Base-by-base conservation (phyloP, 2,888 invertebrate species). In the Euplagia quadripunctaria region DNA sequence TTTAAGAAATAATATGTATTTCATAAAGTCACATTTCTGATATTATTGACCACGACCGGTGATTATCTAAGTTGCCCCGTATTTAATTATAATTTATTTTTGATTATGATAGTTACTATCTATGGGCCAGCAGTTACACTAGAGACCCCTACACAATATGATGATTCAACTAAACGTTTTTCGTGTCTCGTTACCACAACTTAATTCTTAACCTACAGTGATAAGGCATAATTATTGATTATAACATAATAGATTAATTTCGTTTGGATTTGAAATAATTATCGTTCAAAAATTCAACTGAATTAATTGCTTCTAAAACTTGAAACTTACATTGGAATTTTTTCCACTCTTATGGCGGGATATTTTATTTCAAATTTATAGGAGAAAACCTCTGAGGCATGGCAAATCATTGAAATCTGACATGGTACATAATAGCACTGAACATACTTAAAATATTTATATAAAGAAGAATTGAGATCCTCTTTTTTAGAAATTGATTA, bases 171-270 rank as follows among this genome's bases (percentile, higher is more conserved):
- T 78, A 80, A 70, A 77, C 71, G 74, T 78, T 79, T 80, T 82
- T 77, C 82, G 76, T 76, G 78, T 75, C 76, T 76, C 82, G 74
- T 77, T 76, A 78, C 75, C 83, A 82, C 81, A 85, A 87, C 82
- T 83, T 87, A 86, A 83, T 20, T 51, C 82, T 86, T 43, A 86
- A 80, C 81, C 65, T 81, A 76, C 82, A 73, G 84, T 82, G 78
- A 83, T 88, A 87, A 89, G 87, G 87, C 87, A 86, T 86, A 85
- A 85, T 82, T 72, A 80, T 81, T 78, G n/a, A 55, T 55, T 9
- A 8, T 72, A 58, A 72, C 71, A 76, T 77, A 72, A 74, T 72
- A 31, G 31, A 71, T 77, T 79, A 70, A 75, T 77, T 68, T 82
- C 78, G 14, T 49, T 20, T 8, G 46, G n/a, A 14, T 61, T 12